These are phyloP conservation scores for Tachycineta bicolor DNA, from an alignment of 2,113 vertebrate genomes.

Conservation along the genomic window DNA sequence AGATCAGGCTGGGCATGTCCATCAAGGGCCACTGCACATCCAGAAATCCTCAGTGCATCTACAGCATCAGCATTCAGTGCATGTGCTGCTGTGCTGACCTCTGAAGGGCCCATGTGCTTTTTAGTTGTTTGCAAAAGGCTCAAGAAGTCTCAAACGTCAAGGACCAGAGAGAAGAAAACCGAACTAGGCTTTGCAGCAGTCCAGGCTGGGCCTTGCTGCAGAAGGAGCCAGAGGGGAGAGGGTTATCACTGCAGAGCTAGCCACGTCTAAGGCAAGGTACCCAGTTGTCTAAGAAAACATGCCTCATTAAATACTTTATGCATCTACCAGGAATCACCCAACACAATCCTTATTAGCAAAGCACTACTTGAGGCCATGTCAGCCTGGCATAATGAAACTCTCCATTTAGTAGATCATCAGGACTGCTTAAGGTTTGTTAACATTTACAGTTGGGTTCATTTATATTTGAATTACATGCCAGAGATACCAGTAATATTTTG, in stretches of 20 bases:
- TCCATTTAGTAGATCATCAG: constrained; percentile 15
- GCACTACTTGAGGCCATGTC: background rate
- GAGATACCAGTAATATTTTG: constrained; percentile 48
- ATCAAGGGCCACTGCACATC: background rate
- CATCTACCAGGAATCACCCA: background rate
- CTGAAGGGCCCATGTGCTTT: background rate
- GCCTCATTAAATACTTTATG: background rate
- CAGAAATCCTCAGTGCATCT: background rate
- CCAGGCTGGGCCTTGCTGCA: background rate
- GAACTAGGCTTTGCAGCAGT: background rate
- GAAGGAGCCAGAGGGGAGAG: background rate
- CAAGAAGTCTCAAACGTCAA: background rate
- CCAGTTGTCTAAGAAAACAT: background rate
- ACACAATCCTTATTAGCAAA: background rate
- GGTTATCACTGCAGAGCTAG: background rate
- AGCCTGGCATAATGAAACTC: constrained; percentile 1
- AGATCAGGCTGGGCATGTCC: background rate
- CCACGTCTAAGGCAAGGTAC: background rate
- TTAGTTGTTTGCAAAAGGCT: background rate
- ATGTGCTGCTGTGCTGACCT: background rate
- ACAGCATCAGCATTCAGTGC: background rate
- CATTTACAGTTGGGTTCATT: constrained; percentile 24
- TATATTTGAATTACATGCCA: constrained; percentile 42
- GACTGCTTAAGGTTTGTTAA: constrained; percentile 37
- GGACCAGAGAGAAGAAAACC: background rate